Conservation (phyloP, 2,113 vertebrate genomes). For the Bothrops jararaca region DNA sequence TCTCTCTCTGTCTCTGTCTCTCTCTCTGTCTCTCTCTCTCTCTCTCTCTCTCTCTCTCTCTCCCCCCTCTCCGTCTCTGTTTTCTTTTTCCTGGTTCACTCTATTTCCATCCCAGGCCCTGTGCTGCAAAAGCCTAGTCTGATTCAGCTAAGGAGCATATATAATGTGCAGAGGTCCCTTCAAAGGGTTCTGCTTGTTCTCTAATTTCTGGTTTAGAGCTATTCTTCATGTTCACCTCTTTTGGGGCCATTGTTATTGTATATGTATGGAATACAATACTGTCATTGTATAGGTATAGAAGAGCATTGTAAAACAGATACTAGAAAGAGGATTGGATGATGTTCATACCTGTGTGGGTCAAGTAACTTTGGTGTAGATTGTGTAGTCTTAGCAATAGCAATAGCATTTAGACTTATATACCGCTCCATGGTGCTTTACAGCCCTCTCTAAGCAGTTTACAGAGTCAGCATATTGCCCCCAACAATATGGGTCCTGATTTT, state of each 20-base stretch:
- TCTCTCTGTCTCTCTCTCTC: rapidly evolving
- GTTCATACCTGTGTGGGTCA: neutral
- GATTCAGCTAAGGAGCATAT: neutral
- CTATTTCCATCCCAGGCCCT: neutral
- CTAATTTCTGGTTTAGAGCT: neutral
- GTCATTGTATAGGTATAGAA: neutral
- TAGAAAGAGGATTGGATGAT: neutral
- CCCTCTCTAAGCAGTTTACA: too few species aligned
- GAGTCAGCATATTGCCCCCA: too few species aligned
- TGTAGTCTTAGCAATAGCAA: neutral
- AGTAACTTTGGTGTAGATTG: neutral
- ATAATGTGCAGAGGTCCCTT: neutral
- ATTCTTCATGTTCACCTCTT: neutral
- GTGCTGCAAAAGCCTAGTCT: neutral
- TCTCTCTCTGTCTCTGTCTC: too few species aligned
- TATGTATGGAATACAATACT: neutral
- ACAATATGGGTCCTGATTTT: too few species aligned
- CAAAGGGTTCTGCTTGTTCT: neutral
- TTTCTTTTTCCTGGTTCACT: neutral
- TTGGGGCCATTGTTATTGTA: neutral
- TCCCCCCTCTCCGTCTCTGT: too few species aligned
- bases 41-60: too few species aligned
- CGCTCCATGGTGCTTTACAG: too few species aligned
- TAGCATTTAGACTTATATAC: too few species aligned
- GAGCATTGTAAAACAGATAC: neutral